phyloP scores from a whole-genome alignment of 2,113 vertebrate species.

The Gnathonemus longibarbis region DNA sequence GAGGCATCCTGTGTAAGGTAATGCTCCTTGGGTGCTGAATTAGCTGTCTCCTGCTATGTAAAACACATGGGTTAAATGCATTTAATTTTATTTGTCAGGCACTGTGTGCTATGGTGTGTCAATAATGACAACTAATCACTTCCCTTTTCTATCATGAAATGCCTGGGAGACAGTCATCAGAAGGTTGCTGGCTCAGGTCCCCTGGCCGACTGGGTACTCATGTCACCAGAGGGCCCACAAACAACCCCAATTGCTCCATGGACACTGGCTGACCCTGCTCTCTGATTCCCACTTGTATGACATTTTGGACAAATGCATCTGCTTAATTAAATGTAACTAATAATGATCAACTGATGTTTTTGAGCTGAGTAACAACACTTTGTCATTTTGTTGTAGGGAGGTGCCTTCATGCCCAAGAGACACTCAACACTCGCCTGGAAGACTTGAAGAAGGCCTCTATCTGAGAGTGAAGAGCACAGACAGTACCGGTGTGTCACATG shows the following conservation, averaged over 20 bases:
- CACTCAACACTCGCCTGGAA: not conserved
- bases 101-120: no score
- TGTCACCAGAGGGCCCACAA: not conserved
- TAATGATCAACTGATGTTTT: constrained; percentile 12
- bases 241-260: not conserved
- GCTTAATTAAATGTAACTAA: not conserved
- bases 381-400: not conserved
- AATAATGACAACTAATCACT: no score
- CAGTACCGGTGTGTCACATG: not conserved
- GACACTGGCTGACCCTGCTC: not conserved
- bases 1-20: no score
- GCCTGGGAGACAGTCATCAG: not conserved
- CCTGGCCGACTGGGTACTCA: not conserved
- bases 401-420: constrained; percentile 1
- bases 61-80: no score
- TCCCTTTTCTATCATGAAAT: not conserved
- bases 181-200: not conserved
- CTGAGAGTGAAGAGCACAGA: not conserved
- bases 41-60: no score
- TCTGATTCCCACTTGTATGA: not conserved
- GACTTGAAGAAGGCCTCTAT: not conserved
- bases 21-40: no score
- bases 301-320: not conserved
- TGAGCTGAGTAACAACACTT: constrained; percentile 17
- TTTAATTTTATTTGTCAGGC: no score